Evolutionary conservation across 2,113 vertebrate genomes (phyloP), one percentile per base, ranked within the genome.

Genomic region (Hipposideros armiger): DNA sequence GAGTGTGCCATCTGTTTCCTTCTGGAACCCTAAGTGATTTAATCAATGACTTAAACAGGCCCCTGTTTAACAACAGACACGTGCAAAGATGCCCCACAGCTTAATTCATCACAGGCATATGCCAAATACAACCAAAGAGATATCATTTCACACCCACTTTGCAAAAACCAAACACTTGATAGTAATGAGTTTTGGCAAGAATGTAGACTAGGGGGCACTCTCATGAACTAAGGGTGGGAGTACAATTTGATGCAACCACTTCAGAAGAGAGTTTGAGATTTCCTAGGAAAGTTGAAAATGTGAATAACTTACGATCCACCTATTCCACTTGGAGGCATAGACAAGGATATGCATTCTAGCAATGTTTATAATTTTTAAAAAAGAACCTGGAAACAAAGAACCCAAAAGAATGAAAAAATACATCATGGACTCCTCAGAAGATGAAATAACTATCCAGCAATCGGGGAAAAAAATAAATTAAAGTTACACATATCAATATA

Each of bases 151-250:
- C 4, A 60, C 13, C 3, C 26, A 47, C 58, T 9, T 72, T 77
- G 26, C 74, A 90, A 83, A 73, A 52, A 28, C 15, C 22, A 32
- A 88, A 58, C 42, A n/a, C 28, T 56, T 64, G 28, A 58, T 28
- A 17, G 36, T 58, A 82, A 95, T n/a, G 92, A 30, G 7, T 76
- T 96, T 84, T 14, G 24, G 66, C 82, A 94, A 93, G 60, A 85
- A 70, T 40, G 8, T 56, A 72, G 52, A 84, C 16, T 4, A 42
- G 15, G n/a, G 22, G 30, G 10, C 14, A 20, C 19, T 40, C 64
- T 83, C 40, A 3, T 30, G 60, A 92, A 66, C 3, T 15, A 50
- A 56, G 11, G 11, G 60, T 66, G 24, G 30, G 26, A 91, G 60
- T 36, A 3, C 60, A 28, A 72, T 62, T 62, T 67, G 45, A 96